Conservation (phyloP, 2,113 vertebrate species). For the Gopherus flavomarginatus region DNA sequence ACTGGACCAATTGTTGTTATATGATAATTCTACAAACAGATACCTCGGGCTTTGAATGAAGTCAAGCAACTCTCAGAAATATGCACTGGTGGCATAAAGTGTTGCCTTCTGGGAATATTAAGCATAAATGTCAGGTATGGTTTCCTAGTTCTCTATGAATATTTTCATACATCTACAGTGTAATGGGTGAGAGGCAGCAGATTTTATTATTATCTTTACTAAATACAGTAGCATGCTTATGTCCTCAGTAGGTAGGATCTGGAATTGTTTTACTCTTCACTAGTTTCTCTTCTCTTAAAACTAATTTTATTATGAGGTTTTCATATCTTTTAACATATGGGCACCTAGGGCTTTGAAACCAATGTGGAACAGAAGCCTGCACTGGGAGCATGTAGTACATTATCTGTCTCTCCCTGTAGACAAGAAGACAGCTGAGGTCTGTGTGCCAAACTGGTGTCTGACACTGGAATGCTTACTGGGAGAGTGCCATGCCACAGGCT, state of each 20-base stretch:
- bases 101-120: conserved; percentile 33
- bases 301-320: not conserved
- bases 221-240: not conserved
- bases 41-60: conserved; percentile 2
- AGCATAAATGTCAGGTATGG: not conserved
- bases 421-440: conserved; percentile 40
- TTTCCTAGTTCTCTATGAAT: not conserved
- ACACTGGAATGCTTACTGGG: fast-evolving
- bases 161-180: not conserved
- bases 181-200: not conserved
- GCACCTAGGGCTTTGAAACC: not conserved
- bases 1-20: not conserved
- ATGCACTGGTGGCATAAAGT: not conserved
- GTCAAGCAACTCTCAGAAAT: not conserved
- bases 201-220: not conserved
- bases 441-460: not conserved
- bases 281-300: not conserved
- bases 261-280: not conserved
- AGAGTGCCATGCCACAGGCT: conserved; percentile 12
- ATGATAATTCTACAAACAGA: not conserved
- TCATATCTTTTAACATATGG: not conserved
- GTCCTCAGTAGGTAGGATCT: not conserved
- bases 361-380: not conserved
- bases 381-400: not conserved
- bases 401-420: conserved; percentile 4